Base-by-base conservation (phyloP, 2,888 invertebrate genomes). In the Ornithoptera priamus region DNA sequence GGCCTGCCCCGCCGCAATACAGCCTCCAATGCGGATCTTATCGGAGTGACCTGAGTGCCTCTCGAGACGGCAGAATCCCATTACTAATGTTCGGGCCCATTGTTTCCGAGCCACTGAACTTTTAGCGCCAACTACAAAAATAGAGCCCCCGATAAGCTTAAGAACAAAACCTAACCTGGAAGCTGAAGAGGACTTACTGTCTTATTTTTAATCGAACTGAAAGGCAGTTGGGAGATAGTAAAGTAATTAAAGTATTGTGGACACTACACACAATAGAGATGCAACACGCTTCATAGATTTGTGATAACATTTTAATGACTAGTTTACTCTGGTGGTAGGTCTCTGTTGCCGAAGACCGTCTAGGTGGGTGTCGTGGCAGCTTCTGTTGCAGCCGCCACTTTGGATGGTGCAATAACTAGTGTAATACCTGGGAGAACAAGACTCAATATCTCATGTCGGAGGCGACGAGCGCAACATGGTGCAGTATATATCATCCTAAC, bases 31-130 rank as follows among this genome's bases (percentile, higher is more conserved):
- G 71, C 73, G 62, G 72, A 73, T 71, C 71, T 78, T 78, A 77
- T 76, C 75, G 75, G 70, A 72, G 74, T 65, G 71, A 66, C 68
- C 64, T 71, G 72, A 78, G 79, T 75, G 79, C 74, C 77, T 70
- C 80, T 81, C 71, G 80, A 85, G 82, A 80, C 81, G 74, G 72
- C 74, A 70, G 73, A 76, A 79, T 80, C 76, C 81, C 76, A 80
- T 81, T 82, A 82, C 79, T 81, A 80, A 83, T 81, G 82, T 80
- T 77, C 79, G 74, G 71, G 74, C 75, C 80, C 74, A 82, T 85
- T 85, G 85, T 85, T 84, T 82, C 78, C 73, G 74, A 74, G 72
- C 73, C 78, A 80, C 72, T 80, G 76, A 77, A 73, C 76, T 75
- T 69, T 75, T 71, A 69, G 69, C 73, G 58, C 57, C 56, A 71